Evolutionary conservation across 2,888 invertebrate genomes (phyloP).

Genomic region (Carpatolechia fugitivella): DNA sequence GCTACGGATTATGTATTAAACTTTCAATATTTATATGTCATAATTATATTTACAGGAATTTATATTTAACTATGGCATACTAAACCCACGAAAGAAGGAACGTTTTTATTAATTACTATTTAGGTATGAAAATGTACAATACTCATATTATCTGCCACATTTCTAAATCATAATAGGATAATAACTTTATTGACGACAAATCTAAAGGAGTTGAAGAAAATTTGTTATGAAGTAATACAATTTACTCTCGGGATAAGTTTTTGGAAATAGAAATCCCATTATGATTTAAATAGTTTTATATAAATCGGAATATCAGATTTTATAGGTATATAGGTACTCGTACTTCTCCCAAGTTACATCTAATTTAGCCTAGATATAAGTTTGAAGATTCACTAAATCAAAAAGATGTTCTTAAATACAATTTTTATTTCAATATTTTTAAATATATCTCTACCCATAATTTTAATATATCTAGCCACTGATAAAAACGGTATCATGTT

Average conservation of each 20-base stretch:
- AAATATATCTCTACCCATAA: too few relatives aligned
- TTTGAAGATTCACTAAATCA: too few relatives aligned
- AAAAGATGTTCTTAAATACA: too few relatives aligned
- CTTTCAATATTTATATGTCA: conserved; percentile 34
- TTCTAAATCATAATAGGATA: conserved; percentile 15
- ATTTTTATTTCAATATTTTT: too few relatives aligned
- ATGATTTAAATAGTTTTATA: background rate
- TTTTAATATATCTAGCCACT: too few relatives aligned
- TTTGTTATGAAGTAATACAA: too few relatives aligned
- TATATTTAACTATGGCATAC: conserved; percentile 13
- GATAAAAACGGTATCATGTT: too few relatives aligned
- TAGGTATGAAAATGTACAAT: conserved; percentile 40
- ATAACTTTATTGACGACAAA: background rate
- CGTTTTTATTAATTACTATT: conserved; percentile 30
- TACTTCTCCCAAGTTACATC: too few relatives aligned
- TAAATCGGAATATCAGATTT: background rate
- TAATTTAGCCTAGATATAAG: too few relatives aligned
- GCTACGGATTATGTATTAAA: conserved; percentile 21
- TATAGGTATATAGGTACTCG: too few relatives aligned
- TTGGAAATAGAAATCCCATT: background rate
- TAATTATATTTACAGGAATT: conserved; percentile 11
- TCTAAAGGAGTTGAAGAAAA: background rate
- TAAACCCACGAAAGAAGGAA: conserved; percentile 36
- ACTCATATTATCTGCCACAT: conserved; percentile 18
- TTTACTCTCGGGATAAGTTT: too few relatives aligned